Percentiles rank a stretch among this genome's conserved stretches.
Evolutionary conservation across 2,113 vertebrate genomes (phyloP).

Genomic region (Macrotis lagotis): DNA sequence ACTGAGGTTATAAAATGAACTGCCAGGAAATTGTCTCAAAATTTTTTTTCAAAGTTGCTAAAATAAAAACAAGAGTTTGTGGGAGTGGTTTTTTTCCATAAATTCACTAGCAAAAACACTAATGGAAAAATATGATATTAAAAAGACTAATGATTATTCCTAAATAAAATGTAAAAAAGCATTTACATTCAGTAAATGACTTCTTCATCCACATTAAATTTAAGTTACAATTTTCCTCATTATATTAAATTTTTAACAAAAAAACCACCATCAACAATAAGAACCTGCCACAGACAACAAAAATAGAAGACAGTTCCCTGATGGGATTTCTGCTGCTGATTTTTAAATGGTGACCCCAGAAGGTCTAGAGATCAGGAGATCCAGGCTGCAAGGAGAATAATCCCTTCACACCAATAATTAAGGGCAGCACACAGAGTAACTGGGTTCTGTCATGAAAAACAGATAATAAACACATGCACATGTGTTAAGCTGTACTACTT

Average conservation of each 20-base stretch:
- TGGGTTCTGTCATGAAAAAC: slow-evolving; percentile 85
- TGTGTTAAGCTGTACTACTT: slow-evolving; percentile 88
- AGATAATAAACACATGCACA: slow-evolving; percentile 89
- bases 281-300: slow-evolving; percentile 59
- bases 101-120: fast-evolving
- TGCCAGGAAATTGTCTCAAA: slow-evolving; percentile 57
- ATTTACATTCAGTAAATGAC: slow-evolving; percentile 76
- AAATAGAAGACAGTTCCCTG: slow-evolving; percentile 66
- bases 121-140: slow-evolving; percentile 64
- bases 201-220: slow-evolving; percentile 68
- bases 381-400: slow-evolving; percentile 81
- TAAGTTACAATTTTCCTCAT: slow-evolving; percentile 55
- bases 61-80: slow-evolving; percentile 49
- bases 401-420: slow-evolving; percentile 88
- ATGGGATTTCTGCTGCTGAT: slow-evolving; percentile 62
- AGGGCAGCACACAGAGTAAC: slow-evolving; percentile 81
- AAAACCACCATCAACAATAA: slow-evolving; percentile 20
- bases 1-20: slow-evolving; percentile 56
- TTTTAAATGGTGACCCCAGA: slow-evolving; percentile 79
- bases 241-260: slow-evolving; percentile 1
- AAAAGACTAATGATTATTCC: slow-evolving; percentile 61
- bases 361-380: slow-evolving; percentile 80
- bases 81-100: neutral
- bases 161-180: slow-evolving; percentile 73
- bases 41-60: slow-evolving; percentile 41